Conservation (phyloP, 2,888 invertebrate genomes). For the Amorpha juglandis region DNA sequence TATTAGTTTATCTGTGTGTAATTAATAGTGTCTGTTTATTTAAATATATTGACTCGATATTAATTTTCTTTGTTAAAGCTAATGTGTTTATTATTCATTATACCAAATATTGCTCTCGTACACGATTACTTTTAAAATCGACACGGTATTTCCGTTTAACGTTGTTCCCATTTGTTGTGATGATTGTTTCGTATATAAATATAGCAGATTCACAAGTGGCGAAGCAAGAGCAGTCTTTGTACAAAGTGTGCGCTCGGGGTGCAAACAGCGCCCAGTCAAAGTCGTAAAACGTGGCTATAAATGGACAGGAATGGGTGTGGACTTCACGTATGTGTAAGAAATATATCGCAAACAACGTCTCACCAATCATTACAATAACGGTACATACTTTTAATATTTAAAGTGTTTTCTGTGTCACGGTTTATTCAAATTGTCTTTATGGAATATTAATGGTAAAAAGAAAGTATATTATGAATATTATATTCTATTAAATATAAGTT, state of each 20-base stretch:
- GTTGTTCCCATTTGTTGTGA: neutral
- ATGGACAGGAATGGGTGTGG: constrained; percentile 26
- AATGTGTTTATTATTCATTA: neutral
- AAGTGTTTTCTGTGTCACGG: neutral
- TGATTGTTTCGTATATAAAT: neutral
- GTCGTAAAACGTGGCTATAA: constrained; percentile 23
- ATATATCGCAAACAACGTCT: constrained; percentile 30
- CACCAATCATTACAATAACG: constrained; percentile 25
- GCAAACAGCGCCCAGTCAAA: constrained; percentile 17
- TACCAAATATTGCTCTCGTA: neutral
- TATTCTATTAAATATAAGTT: too few relatives aligned
- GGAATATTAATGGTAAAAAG: neutral
- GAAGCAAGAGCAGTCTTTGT: constrained; percentile 16
- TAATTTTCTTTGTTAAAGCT: neutral
- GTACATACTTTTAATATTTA: neutral
- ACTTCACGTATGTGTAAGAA: constrained; percentile 28
- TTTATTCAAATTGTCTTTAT: neutral
- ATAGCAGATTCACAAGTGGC: constrained; percentile 7
- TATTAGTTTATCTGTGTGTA: constrained; percentile 40
- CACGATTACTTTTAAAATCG: neutral
- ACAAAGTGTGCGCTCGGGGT: constrained; percentile 14
- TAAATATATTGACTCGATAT: neutral
- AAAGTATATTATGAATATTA: too few relatives aligned
- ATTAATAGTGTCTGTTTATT: constrained; percentile 21
- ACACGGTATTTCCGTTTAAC: neutral